Percentiles rank a stretch among this genome's conserved stretches.
Evolutionary conservation across 1,140 invertebrate species (phyloP).

Genomic region (Drosophila nannoptera): DNA sequence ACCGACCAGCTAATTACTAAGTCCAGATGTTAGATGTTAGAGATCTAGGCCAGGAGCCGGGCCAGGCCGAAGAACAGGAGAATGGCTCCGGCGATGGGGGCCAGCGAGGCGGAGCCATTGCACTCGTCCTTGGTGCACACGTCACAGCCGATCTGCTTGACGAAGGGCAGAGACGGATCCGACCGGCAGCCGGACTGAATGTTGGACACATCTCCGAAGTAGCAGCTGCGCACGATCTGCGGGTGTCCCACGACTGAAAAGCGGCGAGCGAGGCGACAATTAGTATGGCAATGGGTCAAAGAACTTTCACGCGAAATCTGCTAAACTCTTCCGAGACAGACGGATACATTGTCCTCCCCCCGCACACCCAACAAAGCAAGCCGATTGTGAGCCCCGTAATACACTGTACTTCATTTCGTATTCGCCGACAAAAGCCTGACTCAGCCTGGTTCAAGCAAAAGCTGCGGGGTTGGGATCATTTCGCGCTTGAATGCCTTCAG

Average conservation of each 20-base stretch:
- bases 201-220: constrained; percentile 63
- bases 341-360: constrained; percentile 19
- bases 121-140: constrained; percentile 74
- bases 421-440: constrained; percentile 6
- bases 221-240: constrained; percentile 68
- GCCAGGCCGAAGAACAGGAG: constrained; percentile 67
- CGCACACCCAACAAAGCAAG: constrained; percentile 12
- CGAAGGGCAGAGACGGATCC: constrained; percentile 68
- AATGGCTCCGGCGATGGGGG: constrained; percentile 58
- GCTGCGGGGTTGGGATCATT: constrained; percentile 13
- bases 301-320: constrained; percentile 43
- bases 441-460: constrained; percentile 22
- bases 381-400: constrained; percentile 8
- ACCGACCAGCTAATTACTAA: constrained; percentile 35
- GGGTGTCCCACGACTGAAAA: constrained; percentile 62
- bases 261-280: constrained; percentile 19
- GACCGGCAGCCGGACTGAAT: constrained; percentile 60
- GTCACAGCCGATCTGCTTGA: constrained; percentile 67
- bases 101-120: constrained; percentile 58
- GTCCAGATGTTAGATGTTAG: constrained; percentile 21
- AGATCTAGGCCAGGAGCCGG: constrained; percentile 65
- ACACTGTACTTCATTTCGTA: constrained; percentile 5
- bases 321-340: background rate
- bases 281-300: background rate
- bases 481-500: constrained; percentile 19